Conservation (phyloP, 2,888 invertebrate genomes). For the Octodonta nipae region DNA sequence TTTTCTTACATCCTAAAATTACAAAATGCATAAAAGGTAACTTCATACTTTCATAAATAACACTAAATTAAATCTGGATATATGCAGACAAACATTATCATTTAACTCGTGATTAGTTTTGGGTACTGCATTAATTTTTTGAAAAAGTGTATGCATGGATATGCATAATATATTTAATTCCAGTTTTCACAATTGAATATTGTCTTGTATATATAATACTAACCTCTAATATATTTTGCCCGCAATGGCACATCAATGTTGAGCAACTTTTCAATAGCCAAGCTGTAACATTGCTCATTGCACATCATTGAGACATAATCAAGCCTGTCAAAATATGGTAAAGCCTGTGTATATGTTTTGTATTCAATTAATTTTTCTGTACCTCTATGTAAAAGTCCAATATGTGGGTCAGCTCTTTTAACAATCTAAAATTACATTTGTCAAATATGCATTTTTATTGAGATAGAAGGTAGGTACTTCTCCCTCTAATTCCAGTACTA, state of each 20-base stretch:
- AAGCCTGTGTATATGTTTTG: constrained; percentile 93
- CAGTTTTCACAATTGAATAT: no score
- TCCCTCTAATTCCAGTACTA: constrained; percentile 74
- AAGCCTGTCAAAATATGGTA: constrained; percentile 94
- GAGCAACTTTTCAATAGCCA: constrained; percentile 90
- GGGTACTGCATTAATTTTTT: no score
- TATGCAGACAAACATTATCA: no score
- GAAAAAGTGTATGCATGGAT: no score
- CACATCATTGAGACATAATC: constrained; percentile 99
- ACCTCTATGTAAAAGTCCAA: constrained; percentile 90
- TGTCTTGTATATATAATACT: background rate
- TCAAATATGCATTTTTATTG: no score
- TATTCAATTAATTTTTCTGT: constrained; percentile 97
- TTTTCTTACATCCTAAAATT: no score
- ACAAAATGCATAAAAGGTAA: no score
- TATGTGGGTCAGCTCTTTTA: constrained; percentile 84
- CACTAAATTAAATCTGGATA: no score
- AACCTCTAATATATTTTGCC: constrained; percentile 93
- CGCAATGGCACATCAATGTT: constrained; percentile 88
- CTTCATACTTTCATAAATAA: no score
- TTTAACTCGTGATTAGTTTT: no score
- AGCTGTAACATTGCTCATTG: constrained; percentile 91
- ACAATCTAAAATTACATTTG: constrained; percentile 67
- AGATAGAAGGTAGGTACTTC: no score
- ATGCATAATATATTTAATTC: no score